These are phyloP conservation scores for Sabatieria punctata DNA, from an alignment of 2,888 invertebrate species.

Conservation along the genomic window DNA sequence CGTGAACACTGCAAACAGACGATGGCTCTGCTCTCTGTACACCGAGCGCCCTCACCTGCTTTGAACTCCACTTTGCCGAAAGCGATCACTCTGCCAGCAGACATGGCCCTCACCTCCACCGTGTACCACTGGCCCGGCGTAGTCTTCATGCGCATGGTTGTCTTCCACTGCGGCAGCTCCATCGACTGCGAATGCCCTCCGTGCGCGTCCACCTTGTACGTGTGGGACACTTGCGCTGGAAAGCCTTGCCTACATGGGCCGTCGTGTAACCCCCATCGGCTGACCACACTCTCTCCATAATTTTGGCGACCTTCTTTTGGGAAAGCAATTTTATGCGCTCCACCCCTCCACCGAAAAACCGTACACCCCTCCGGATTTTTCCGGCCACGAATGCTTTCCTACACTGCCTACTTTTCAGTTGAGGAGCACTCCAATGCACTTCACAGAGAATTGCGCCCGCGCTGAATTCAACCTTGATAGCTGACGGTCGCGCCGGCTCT, in stretches of 20 bases:
- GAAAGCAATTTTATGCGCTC: no score
- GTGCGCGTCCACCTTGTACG: background rate
- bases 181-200: background rate
- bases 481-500: constrained; percentile 1
- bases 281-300: no score
- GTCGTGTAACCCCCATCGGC: no score
- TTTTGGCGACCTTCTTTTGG: no score
- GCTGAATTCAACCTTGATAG: background rate
- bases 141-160: background rate
- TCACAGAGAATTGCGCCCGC: constrained; percentile 1
- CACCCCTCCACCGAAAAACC: no score
- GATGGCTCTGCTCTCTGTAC: background rate
- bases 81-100: background rate
- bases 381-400: no score
- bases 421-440: background rate
- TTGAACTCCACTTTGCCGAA: background rate
- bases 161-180: constrained; percentile 2
- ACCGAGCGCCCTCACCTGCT: background rate
- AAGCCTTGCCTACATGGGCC: no score
- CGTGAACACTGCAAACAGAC: constrained; percentile 12
- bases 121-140: constrained; percentile 6
- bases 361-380: no score
- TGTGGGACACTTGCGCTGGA: no score
- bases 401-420: background rate
- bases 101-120: constrained; percentile 2